These are phyloP conservation scores for Hemaris fuciformis DNA, from an alignment of 2,888 invertebrate genomes.

Conservation along the genomic window DNA sequence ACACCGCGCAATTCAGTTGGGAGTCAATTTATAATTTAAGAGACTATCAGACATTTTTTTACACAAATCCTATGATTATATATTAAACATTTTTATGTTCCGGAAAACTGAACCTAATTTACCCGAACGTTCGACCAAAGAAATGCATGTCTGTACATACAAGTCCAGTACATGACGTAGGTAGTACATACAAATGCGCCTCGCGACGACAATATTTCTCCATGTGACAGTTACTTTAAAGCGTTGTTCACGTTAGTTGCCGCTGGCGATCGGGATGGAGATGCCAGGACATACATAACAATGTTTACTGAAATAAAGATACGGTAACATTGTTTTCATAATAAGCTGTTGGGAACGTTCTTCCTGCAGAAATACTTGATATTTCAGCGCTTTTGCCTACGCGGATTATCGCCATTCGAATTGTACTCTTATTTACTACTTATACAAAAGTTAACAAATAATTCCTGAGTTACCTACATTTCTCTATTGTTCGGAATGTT, in stretches of 20 bases:
- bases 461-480: too few species aligned
- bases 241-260: slow-evolving; percentile 5
- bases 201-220: neutral
- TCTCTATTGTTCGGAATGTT: too few species aligned
- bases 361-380: neutral
- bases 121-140: too few species aligned
- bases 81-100: too few species aligned
- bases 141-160: neutral
- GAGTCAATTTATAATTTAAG: too few species aligned
- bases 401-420: neutral
- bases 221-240: slow-evolving; percentile 1
- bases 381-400: neutral
- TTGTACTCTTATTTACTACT: too few species aligned
- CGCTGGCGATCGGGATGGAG: slow-evolving; percentile 9
- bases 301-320: slow-evolving; percentile 16
- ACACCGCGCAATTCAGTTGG: too few species aligned
- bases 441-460: too few species aligned
- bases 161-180: neutral
- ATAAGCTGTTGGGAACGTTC: slow-evolving; percentile 3
- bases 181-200: neutral
- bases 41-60: too few species aligned
- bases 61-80: too few species aligned
- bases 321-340: slow-evolving; percentile 22
- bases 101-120: too few species aligned
- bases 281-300: slow-evolving; percentile 17